Percentiles rank a stretch among this genome's conserved stretches.
Conservation (phyloP, 2,888 invertebrate species). For the Venustoraphidia nigricollis region DNA sequence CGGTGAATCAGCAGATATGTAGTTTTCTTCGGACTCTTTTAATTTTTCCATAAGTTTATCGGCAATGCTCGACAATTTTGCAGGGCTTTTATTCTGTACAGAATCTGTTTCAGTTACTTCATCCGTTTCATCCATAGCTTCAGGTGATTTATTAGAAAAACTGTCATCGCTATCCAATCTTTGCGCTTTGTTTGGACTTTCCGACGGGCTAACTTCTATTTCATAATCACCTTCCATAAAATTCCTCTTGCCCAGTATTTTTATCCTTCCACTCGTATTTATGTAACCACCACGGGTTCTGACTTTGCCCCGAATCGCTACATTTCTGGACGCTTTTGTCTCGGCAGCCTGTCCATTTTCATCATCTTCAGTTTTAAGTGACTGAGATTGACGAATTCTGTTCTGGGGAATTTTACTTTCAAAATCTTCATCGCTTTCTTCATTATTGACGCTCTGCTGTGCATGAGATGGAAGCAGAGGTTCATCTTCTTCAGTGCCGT, state of each 20-base stretch:
- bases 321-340: constrained; percentile 7
- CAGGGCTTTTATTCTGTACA: too few species aligned
- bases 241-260: not conserved
- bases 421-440: too few species aligned
- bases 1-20: too few species aligned
- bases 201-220: not conserved
- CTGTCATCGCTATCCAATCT: constrained; percentile 13
- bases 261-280: constrained; percentile 7
- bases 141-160: constrained; percentile 4
- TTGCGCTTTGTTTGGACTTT: constrained; percentile 5
- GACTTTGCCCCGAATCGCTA: constrained; percentile 9
- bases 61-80: constrained; percentile 16
- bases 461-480: too few species aligned
- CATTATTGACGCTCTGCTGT: too few species aligned
- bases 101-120: not conserved
- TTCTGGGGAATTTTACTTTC: too few species aligned
- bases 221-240: constrained; percentile 1
- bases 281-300: constrained; percentile 11
- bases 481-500: constrained; percentile 17
- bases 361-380: constrained; percentile 13
- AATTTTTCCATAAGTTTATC: constrained; percentile 23
- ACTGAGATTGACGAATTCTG: too few species aligned
- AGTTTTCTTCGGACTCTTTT: constrained; percentile 11
- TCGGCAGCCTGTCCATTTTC: constrained; percentile 6
- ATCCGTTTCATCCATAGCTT: not conserved